Base-by-base conservation (phyloP, 2,113 vertebrate genomes). In the Lophotis ruficrista region DNA sequence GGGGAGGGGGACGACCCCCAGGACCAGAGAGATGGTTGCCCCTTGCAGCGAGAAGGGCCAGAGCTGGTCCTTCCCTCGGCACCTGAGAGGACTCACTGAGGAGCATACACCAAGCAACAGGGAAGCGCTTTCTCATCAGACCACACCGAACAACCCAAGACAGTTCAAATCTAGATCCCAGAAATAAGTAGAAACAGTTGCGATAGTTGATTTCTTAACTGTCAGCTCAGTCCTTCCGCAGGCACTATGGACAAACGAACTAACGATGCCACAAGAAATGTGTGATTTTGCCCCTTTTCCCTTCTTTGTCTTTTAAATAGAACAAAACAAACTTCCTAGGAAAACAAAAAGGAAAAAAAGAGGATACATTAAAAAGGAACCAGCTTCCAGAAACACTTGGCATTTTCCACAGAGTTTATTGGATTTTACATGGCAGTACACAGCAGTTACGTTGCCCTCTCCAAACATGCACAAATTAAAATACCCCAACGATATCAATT, bases 321-420 rank as follows among this genome's bases (percentile, higher is more conserved):
- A 56, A 54, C 12, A 37, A 21, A 89, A 45, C 0, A 5, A 87
- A 24, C 45, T 72, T 71, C 57, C 73, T 45, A 41, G 13, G 56
- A 66, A 89, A 70, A 62, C 8, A 16, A 37, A 70, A 79, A 83
- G 18, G 7, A 2, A 48, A 33, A 28, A 35, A n/a, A 35, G 5
- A 28, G 7, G 20, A 51, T 7, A 14, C 12, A 5, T 62, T 43
- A 57, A 8, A 73, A 76, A 90, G 21, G 54, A 88, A 73, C 8
- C 18, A 51, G 56, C 33, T 87, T n/a, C 57, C 70, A 93, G 41
- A 92, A 94, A 43, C 78, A 94, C 33, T 30, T 90, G 71, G 84
- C 45, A 60, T 82, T 95, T 97, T 95, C 87, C 95, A 80, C 64
- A 95, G 91, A 96, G 78, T 98, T 98, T 98, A 98, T 98, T 98